Evolutionary conservation across 1,140 invertebrate species (phyloP), one percentile per base, ranked within the genome.

Genomic region (Augochlora pura): DNA sequence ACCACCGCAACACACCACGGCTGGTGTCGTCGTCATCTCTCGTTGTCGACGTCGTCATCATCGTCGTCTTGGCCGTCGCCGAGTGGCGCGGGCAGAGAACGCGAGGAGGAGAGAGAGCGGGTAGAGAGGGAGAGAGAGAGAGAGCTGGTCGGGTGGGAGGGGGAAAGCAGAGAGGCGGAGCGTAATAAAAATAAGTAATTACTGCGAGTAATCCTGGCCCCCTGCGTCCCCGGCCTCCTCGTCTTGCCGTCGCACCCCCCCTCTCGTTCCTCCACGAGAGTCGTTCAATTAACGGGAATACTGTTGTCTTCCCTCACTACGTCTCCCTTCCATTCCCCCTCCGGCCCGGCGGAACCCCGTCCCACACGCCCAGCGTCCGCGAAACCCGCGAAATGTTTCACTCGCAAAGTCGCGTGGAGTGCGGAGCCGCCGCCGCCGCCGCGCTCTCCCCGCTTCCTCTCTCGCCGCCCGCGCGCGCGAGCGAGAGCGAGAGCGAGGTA

Each of bases 111-210:
- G 18, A 42, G 27, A 38, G 21, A 52, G 14, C 16, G 2, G 49
- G 16, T 5, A 18, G 49, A 2, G 49, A 0, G 49, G 4, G 49
- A 2, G 49, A 18, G 49, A 0, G 49, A 49, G 49, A 16, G 49
- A 14, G 16, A 49, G 62, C 32, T 60, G 71, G 12, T n/a, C n/a
- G 1, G 32, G 32, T 32, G 32, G 63, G 80, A 59, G 66, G 60
- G 81, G 74, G 66, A 72, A 85, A 73, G 88, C 46, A 75, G 62
- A 70, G 72, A 79, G 90, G 88, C 90, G 88, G 89, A 87, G 90
- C 91, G 89, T 92, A 92, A 92, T 92, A 92, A 93, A 93, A 92
- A 91, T 92, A 92, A 91, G 90, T 93, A 93, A 93, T 93, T 92
- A 92, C 90, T 91, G 85, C 71, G 80, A 91, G 91, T 92, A 92